These are phyloP conservation scores for Bagarius yarrelli DNA, from an alignment of 2,113 vertebrate species.

Conservation along the genomic window DNA sequence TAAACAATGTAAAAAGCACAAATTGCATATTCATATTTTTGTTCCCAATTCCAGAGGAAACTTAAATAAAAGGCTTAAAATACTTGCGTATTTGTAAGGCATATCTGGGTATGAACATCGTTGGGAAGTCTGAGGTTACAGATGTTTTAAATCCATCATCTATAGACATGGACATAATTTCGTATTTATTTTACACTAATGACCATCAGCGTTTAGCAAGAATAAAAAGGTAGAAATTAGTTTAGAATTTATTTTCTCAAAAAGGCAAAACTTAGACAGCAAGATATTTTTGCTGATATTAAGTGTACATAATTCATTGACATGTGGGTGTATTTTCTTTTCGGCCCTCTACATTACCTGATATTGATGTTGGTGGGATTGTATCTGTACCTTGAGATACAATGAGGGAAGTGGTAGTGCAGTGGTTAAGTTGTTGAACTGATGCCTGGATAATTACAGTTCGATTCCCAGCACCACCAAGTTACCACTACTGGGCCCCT, in stretches of 20 bases:
- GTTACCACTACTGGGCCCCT: too few species aligned
- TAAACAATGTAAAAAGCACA: constrained; percentile 39
- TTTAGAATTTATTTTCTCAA: neutral
- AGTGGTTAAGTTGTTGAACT: too few species aligned
- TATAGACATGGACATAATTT: neutral
- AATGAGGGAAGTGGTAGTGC: neutral
- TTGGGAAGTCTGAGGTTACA: neutral
- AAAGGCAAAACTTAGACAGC: neutral
- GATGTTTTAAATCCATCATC: neutral
- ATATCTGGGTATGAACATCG: neutral
- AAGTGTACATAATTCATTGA: neutral
- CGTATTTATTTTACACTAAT: neutral
- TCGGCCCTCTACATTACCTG: neutral
- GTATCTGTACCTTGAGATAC: neutral
- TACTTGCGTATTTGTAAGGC: neutral
- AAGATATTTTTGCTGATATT: neutral
- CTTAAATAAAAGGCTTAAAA: neutral
- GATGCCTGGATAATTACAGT: too few species aligned
- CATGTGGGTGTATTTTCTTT: neutral
- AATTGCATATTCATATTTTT: neutral
- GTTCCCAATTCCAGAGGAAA: neutral
- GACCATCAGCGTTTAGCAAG: neutral
- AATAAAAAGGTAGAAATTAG: neutral
- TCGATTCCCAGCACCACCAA: too few species aligned
- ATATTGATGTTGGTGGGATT: neutral